Conservation (phyloP, 1,140 invertebrate genomes). For the Drosophila lini region DNA sequence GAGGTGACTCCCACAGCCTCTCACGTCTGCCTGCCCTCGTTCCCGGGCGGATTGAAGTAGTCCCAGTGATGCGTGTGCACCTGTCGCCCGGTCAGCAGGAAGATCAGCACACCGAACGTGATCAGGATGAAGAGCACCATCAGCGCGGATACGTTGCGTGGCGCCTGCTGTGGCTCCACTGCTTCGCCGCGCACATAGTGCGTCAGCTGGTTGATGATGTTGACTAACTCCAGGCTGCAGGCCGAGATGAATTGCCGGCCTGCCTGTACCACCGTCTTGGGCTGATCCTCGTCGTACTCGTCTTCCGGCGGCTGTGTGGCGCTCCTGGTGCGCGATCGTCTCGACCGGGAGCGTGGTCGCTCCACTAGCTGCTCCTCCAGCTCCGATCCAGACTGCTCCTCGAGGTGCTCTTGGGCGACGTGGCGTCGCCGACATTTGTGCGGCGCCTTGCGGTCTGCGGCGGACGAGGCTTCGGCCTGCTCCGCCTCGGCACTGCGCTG, state of each 20-base stretch:
- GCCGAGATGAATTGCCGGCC: constrained; percentile 88
- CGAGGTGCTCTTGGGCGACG: constrained; percentile 54
- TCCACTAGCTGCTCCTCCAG: constrained; percentile 77
- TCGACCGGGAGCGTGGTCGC: constrained; percentile 71
- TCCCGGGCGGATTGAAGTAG: constrained; percentile 91
- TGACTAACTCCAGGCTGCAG: constrained; percentile 87
- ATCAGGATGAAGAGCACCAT: constrained; percentile 90
- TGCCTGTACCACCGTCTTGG: constrained; percentile 87
- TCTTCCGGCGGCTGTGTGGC: constrained; percentile 77
- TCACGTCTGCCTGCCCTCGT: constrained; percentile 80
- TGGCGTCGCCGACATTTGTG: constrained; percentile 76
- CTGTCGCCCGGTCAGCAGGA: constrained; percentile 86
- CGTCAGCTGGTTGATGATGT: constrained; percentile 88
- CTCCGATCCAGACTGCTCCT: constrained; percentile 59
- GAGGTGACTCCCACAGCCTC: constrained; percentile 11
- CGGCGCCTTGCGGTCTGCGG: constrained; percentile 60
- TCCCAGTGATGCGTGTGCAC: constrained; percentile 93
- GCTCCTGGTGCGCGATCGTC: constrained; percentile 83
- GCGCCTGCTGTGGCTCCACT: constrained; percentile 55
- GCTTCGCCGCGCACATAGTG: constrained; percentile 86
- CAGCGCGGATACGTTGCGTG: constrained; percentile 88
- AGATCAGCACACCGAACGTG: constrained; percentile 87
- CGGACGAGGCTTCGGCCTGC: constrained; percentile 40
- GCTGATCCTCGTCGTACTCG: constrained; percentile 75
- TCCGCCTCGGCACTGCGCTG: constrained; percentile 83